Percentiles rank a stretch among this genome's conserved stretches.
phyloP scores from a whole-genome alignment of 2,797 vertebrate species.

The Psittacula derbiana region DNA sequence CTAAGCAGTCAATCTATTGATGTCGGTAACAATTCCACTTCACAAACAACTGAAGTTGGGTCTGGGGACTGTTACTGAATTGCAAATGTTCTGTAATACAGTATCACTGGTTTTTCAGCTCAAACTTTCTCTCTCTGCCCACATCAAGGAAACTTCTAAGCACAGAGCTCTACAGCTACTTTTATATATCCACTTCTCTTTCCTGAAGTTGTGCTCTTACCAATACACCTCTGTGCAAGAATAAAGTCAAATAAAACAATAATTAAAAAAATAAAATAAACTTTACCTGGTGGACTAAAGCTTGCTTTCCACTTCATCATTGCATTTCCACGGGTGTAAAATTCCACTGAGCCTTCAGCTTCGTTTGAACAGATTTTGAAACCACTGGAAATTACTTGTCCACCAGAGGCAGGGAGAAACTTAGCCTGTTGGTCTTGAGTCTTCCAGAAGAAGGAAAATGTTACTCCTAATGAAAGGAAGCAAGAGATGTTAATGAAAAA shows the following conservation, averaged over 20 bases:
- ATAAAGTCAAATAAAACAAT: background rate
- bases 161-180: background rate
- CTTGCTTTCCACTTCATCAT: constrained; percentile 87
- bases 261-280: background rate
- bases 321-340: constrained; percentile 85
- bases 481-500: background rate
- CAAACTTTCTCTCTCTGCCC: background rate
- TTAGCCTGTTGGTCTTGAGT: constrained; percentile 73
- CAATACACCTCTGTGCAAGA: background rate
- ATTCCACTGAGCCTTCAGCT: constrained; percentile 85
- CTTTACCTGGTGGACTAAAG: constrained; percentile 87
- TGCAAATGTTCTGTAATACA: background rate
- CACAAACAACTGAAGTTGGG: background rate
- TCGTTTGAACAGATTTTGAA: constrained; percentile 89
- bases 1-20: background rate
- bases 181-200: background rate
- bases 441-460: constrained; percentile 99
- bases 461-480: constrained; percentile 82
- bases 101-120: background rate
- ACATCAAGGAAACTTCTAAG: background rate
- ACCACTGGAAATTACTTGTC: constrained; percentile 89
- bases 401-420: constrained; percentile 80
- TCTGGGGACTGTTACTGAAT: background rate
- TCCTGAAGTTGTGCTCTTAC: background rate
- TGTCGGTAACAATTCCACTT: background rate